phyloP scores from a whole-genome alignment of 2,113 vertebrate genomes.

The Platichthys flesus region DNA sequence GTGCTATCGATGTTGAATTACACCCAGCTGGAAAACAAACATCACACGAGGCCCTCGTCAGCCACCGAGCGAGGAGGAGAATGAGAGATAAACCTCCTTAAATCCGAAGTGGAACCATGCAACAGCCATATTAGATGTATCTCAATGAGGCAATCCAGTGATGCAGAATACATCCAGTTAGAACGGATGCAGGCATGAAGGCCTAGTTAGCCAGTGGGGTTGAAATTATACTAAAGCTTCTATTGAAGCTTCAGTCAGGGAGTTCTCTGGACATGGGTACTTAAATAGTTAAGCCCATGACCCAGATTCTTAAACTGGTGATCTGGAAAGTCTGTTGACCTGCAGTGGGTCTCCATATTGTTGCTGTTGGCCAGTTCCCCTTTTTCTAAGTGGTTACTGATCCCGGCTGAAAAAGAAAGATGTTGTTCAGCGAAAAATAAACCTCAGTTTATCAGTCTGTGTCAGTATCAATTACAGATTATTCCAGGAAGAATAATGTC shows the following conservation, averaged over 20 bases:
- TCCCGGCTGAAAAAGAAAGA: constrained; percentile 14
- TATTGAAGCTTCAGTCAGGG: constrained; percentile 32
- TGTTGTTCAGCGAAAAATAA: not conserved
- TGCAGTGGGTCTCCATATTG: constrained; percentile 11
- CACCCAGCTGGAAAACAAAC: constrained; percentile 65
- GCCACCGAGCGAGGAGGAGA: constrained; percentile 15
- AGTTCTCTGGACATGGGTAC: constrained; percentile 45
- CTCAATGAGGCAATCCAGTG: constrained; percentile 36
- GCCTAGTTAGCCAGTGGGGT: constrained; percentile 19
- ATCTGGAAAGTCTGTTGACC: constrained; percentile 31
- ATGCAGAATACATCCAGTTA: constrained; percentile 65
- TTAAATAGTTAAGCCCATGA: constrained; percentile 47
- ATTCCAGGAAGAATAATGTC: constrained; percentile 39
- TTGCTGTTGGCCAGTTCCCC: constrained; percentile 9
- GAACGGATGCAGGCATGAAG: constrained; percentile 40
- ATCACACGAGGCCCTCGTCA: constrained; percentile 27
- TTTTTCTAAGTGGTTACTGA: not conserved
- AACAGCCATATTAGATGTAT: constrained; percentile 45
- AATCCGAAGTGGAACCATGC: constrained; percentile 33
- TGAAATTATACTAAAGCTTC: constrained; percentile 49
- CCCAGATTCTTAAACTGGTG: constrained; percentile 37
- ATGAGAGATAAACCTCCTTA: constrained; percentile 40
- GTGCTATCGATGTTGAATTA: constrained; percentile 57
- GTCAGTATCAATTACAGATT: constrained; percentile 28
- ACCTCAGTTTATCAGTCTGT: constrained; percentile 3